Base-by-base conservation (phyloP, 2,797 vertebrate species). In the Mus spretus region DNA sequence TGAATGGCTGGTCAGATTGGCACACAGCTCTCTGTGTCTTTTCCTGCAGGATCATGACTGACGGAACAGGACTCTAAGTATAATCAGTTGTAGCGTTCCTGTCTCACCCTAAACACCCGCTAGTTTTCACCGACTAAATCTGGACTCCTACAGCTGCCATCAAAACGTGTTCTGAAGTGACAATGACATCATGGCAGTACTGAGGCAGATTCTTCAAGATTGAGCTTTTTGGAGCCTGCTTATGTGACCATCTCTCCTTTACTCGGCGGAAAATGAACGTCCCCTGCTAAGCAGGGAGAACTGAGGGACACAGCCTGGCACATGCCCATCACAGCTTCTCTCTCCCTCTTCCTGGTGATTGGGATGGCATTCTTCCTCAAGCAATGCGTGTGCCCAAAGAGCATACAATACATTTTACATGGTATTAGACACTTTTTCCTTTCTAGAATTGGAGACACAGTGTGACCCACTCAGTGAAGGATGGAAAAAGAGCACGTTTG, bases 1-100 rank as follows among this genome's bases (percentile, higher is more conserved):
- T 61, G 90, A 97, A 95, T 37, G 97, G 87, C 96, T 78, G 90
- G 81, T 96, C 96, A 93, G 47, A 78, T 86, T 88, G 78, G 85
- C 78, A 91, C 67, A 83, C 91, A 97, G 90, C 90, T 95, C 94
- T 91, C 91, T 95, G 97, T 97, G 97, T 96, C 67, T 86, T 97
- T 94, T 98, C 97, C 96, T 96, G 72, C 80, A 95, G 94, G 98
- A 97, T 92, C 97, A 94, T 98, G 93, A 94, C 75, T 47, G 96
- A 95, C 93, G 97, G 95, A 93, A 95, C 81, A 47, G 92, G 93
- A 96, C 95, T 93, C 70, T 84, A 94, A 97, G 96, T 96, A 96
- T 95, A 97, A 97, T 97, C 97, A 96, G 87, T 72, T 81, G 89
- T 96, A 75, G 47, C 95, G 94, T 96, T 97, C 40, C 91, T 74